Percentiles rank a stretch among this genome's conserved stretches.
phyloP scores from a whole-genome alignment of 2,113 vertebrate genomes.

The Craseonycteris thonglongyai region DNA sequence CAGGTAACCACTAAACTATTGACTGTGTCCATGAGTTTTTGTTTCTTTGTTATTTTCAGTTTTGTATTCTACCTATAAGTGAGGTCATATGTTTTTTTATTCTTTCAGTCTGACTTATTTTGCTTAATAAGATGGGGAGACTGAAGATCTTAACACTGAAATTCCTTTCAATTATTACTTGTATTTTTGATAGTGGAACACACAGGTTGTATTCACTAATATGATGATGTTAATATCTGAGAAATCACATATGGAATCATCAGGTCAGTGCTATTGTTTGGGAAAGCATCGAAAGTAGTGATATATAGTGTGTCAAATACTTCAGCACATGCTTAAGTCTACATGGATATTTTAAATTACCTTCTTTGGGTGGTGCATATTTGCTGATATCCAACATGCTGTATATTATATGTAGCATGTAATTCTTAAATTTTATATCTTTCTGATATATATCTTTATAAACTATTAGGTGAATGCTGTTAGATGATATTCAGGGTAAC shows the following conservation, averaged over 20 bases:
- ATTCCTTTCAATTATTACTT: neutral
- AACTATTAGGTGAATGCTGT: constrained; percentile 35
- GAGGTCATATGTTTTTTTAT: no score
- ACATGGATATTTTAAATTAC: neutral
- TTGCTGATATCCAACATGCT: neutral
- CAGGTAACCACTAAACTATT: no score
- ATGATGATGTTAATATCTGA: neutral
- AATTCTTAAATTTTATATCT: constrained; percentile 12
- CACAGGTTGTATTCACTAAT: neutral
- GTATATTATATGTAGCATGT: neutral
- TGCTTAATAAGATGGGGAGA: no score
- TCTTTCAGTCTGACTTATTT: no score
- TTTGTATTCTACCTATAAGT: no score
- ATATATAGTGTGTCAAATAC: neutral
- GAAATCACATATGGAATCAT: neutral
- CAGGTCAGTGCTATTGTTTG: neutral
- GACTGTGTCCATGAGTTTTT: no score
- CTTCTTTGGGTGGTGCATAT: constrained; percentile 46
- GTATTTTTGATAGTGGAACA: neutral
- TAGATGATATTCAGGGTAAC: neutral
- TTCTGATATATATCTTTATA: constrained; percentile 53
- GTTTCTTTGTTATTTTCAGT: no score
- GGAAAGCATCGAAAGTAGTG: neutral
- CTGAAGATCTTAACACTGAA: neutral
- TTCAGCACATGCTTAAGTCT: constrained; percentile 34